Percentiles rank a stretch among this genome's conserved stretches.
Evolutionary conservation across 2,888 invertebrate species (phyloP).

Genomic region (Drosophila sordidula): DNA sequence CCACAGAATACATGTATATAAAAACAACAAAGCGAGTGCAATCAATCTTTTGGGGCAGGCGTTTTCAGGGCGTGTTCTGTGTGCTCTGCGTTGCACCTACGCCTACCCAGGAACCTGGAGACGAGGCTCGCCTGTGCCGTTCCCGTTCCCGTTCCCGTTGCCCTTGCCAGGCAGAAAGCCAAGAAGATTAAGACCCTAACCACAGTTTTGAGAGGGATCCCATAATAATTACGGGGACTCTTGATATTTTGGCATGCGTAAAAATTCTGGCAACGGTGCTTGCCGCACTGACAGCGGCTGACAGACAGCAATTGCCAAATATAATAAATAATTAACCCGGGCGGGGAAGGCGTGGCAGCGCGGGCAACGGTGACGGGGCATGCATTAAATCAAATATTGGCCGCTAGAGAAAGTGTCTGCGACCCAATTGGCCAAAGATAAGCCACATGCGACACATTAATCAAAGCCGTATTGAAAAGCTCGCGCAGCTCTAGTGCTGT

Average conservation of each 20-base stretch:
- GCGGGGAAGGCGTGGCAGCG: slow-evolving; percentile 67
- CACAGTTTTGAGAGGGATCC: slow-evolving; percentile 36
- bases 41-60: slow-evolving; percentile 71
- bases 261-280: slow-evolving; percentile 79
- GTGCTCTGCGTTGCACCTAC: slow-evolving; percentile 83
- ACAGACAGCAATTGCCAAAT: slow-evolving; percentile 83
- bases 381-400: slow-evolving; percentile 82
- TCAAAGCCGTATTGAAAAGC: slow-evolving; percentile 1
- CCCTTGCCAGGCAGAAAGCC: slow-evolving; percentile 36
- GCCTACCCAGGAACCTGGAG: slow-evolving; percentile 61
- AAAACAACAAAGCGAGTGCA: slow-evolving; percentile 61
- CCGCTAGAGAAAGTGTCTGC: slow-evolving; percentile 72
- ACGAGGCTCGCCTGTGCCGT: slow-evolving; percentile 2
- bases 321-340: slow-evolving; percentile 82
- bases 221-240: slow-evolving; percentile 68
- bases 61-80: slow-evolving; percentile 72
- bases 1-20: slow-evolving; percentile 24
- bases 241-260: slow-evolving; percentile 69
- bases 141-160: not conserved
- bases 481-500: too few species aligned
- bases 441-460: slow-evolving; percentile 15
- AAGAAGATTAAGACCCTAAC: slow-evolving; percentile 74
- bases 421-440: slow-evolving; percentile 61
- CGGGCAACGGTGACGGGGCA: slow-evolving; percentile 69
- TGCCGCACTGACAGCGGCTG: slow-evolving; percentile 72